Evolutionary conservation across 1,140 invertebrate species (phyloP).

Genomic region (Protaetia brevitarsis): DNA sequence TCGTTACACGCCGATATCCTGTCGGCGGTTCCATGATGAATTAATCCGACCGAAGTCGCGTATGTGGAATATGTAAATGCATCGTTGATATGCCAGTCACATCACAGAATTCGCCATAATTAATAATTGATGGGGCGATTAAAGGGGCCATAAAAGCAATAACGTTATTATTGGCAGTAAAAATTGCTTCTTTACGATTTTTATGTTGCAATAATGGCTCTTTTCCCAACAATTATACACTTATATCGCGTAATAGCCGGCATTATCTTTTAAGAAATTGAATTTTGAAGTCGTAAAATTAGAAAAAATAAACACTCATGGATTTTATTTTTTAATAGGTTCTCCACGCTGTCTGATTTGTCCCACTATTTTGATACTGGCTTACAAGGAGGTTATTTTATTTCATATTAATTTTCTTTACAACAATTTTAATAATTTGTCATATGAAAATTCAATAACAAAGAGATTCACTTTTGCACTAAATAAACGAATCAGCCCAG

Average conservation of each 20-base stretch:
- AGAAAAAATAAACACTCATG: conserved; percentile 3
- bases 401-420: too few relatives aligned
- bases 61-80: not conserved
- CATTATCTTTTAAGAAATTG: conserved; percentile 5
- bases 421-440: too few relatives aligned
- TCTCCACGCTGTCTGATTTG: too few relatives aligned
- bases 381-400: too few relatives aligned
- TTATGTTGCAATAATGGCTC: not conserved
- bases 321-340: not conserved
- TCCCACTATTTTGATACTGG: too few relatives aligned
- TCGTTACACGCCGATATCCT: not conserved
- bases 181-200: conserved; percentile 10
- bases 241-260: not conserved
- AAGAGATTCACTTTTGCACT: too few relatives aligned
- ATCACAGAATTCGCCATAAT: conserved; percentile 10
- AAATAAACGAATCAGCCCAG: too few relatives aligned
- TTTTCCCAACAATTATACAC: conserved; percentile 4
- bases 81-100: not conserved
- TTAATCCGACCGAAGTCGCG: too few relatives aligned
- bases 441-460: too few relatives aligned
- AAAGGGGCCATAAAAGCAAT: not conserved
- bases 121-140: conserved; percentile 10
- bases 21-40: not conserved
- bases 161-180: conserved; percentile 5
- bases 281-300: conserved; percentile 10